A percentile compares a stretch with the other conserved stretches of the same genome.
Evolutionary conservation across 2,888 invertebrate species (phyloP).

Genomic region (Gnatocerus cornutus): DNA sequence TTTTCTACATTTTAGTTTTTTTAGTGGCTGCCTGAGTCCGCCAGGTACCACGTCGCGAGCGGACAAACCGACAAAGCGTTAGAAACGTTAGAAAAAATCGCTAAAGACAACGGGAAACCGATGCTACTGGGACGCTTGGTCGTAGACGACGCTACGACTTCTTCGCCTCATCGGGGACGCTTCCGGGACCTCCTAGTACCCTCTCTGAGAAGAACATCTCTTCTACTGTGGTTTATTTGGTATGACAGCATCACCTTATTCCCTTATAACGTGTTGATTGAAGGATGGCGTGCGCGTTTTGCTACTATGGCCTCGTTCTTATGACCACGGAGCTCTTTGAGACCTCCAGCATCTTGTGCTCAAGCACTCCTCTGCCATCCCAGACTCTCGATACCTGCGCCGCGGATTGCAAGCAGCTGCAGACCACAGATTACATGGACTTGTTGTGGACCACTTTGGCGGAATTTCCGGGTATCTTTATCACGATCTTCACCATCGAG

Average conservation of each 20-base stretch:
- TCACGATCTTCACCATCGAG: constrained; percentile 92
- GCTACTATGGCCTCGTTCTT: constrained; percentile 94
- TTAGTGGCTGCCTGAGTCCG: constrained; percentile 96
- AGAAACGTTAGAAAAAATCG: constrained; percentile 88
- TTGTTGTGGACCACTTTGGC: constrained; percentile 94
- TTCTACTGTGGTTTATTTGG: constrained; percentile 96
- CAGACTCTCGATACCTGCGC: constrained; percentile 74
- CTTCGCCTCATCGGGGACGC: constrained; percentile 78
- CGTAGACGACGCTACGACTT: constrained; percentile 80
- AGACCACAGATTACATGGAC: constrained; percentile 93
- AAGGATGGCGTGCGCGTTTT: constrained; percentile 95
- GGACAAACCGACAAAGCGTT: constrained; percentile 91
- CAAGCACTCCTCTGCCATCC: constrained; percentile 59
- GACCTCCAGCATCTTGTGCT: constrained; percentile 72
- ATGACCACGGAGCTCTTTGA: constrained; percentile 96
- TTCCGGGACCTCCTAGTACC: constrained; percentile 84
- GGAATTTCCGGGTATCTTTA: constrained; percentile 93
- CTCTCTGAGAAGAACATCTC: constrained; percentile 86
- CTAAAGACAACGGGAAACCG: constrained; percentile 90
- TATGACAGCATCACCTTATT: constrained; percentile 66
- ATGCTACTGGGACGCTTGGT: constrained; percentile 90
- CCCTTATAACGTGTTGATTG: too few species aligned
- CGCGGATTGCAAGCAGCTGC: constrained; percentile 81
- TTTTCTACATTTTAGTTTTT: constrained; percentile 57
- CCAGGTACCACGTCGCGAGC: constrained; percentile 89